Percentiles rank a stretch among this genome's conserved stretches.
Evolutionary conservation across 1,140 invertebrate species (phyloP).

Genomic region (Lepidurus apus): DNA sequence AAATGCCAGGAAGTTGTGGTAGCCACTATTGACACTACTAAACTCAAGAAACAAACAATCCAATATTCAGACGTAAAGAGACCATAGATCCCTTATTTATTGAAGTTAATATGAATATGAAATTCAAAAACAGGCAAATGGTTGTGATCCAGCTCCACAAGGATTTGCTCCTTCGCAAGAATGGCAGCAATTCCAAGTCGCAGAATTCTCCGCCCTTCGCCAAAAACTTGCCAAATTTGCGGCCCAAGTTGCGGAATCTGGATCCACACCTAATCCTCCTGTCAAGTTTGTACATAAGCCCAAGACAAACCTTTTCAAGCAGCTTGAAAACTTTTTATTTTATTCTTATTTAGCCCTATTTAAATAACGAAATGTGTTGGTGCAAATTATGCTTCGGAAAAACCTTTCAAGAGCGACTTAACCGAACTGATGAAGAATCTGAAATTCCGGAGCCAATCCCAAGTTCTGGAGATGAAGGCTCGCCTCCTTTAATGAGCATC

Average conservation of each 20-base stretch:
- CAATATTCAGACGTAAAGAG: slow-evolving; percentile 40
- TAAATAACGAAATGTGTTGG: slow-evolving; percentile 45
- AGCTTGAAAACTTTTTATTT: slow-evolving; percentile 34
- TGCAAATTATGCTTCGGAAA: slow-evolving; percentile 47
- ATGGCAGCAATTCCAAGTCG: slow-evolving; percentile 52
- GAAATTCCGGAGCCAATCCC: background rate
- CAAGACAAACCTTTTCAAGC: slow-evolving; percentile 36
- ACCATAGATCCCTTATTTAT: background rate
- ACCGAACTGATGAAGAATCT: slow-evolving; percentile 34
- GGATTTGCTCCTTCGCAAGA: slow-evolving; percentile 45
- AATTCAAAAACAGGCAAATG: slow-evolving; percentile 43
- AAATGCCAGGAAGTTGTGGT: slow-evolving; percentile 51
- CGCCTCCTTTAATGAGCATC: slow-evolving; percentile 47
- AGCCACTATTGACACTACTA: slow-evolving; percentile 47
- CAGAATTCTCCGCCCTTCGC: slow-evolving; percentile 48
- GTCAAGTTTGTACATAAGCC: slow-evolving; percentile 35
- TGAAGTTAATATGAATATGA: slow-evolving; percentile 21
- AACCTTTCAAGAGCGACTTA: slow-evolving; percentile 36
- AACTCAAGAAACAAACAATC: slow-evolving; percentile 45
- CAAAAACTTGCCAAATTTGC: slow-evolving; percentile 43
- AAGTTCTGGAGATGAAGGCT: slow-evolving; percentile 35
- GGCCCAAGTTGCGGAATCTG: slow-evolving; percentile 35
- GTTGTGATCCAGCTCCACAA: slow-evolving; percentile 47
- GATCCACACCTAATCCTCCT: slow-evolving; percentile 9
- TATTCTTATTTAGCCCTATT: slow-evolving; percentile 39